These are phyloP conservation scores for Uropsilus gracilis DNA, from an alignment of 2,113 vertebrate species.

Conservation along the genomic window DNA sequence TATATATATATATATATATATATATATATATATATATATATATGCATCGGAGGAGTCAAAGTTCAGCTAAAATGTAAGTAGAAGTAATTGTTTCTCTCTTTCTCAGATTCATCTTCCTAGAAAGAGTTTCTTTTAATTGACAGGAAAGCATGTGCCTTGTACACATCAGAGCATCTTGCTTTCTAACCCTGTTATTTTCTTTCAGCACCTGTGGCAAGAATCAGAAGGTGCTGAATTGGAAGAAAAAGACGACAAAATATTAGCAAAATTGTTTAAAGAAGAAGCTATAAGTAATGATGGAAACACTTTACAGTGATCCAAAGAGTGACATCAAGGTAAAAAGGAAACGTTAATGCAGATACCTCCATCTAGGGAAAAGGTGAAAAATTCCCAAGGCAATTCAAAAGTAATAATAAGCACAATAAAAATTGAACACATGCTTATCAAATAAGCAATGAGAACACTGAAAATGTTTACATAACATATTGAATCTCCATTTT, in stretches of 20 bases:
- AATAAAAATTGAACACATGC: neutral
- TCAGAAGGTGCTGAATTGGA: neutral
- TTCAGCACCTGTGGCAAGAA: constrained; percentile 7
- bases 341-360: constrained; percentile 48
- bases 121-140: neutral
- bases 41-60: neutral
- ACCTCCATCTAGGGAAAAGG: constrained; percentile 50
- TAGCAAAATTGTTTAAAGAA: constrained; percentile 18
- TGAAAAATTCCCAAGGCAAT: neutral
- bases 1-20: too few relatives aligned
- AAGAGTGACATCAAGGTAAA: constrained; percentile 37
- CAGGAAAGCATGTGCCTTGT: neutral
- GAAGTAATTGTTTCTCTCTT: neutral
- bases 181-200: neutral
- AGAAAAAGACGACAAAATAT: neutral
- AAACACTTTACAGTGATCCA: constrained; percentile 25
- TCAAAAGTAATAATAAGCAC: neutral
- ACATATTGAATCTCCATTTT: neutral
- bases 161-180: neutral
- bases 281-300: constrained; percentile 23
- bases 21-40: too few relatives aligned
- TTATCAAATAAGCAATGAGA: neutral
- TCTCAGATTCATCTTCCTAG: neutral
- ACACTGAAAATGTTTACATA: neutral
- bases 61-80: neutral